Conservation (phyloP, 2,113 vertebrate genomes). For the Chaetura pelagica region DNA sequence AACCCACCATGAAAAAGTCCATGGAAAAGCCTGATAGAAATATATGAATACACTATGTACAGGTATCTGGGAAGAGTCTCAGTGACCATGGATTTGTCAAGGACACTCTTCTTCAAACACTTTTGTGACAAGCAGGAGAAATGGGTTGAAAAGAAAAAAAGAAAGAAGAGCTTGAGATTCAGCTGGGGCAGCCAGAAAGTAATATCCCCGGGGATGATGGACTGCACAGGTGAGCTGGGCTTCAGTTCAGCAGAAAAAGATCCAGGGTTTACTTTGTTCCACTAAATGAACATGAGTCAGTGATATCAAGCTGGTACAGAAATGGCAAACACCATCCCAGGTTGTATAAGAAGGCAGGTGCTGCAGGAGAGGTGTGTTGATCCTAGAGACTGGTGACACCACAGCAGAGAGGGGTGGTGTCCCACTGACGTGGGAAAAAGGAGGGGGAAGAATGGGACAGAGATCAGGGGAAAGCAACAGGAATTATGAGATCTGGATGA, state of each 20-base stretch:
- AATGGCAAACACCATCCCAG: neutral
- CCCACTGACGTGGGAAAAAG: neutral
- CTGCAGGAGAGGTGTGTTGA: neutral
- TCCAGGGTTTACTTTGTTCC: neutral
- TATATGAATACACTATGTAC: neutral
- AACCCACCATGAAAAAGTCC: neutral
- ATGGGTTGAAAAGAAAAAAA: neutral
- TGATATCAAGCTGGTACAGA: neutral
- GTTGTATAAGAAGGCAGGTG: neutral
- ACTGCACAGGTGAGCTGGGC: neutral
- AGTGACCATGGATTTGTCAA: neutral
- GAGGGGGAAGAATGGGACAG: neutral
- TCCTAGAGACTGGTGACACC: neutral
- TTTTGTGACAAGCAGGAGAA: neutral
- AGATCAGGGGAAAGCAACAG: neutral
- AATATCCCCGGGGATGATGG: neutral
- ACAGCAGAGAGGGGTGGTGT: neutral
- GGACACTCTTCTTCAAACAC: neutral
- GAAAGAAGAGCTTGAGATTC: neutral
- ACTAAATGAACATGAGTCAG: neutral
- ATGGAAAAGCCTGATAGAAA: neutral
- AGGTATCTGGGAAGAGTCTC: neutral
- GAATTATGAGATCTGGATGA: neutral
- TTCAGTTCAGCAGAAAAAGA: neutral
- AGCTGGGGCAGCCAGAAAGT: neutral